Evolutionary conservation across 2,113 vertebrate species (phyloP), one percentile per base, ranked within the genome.

Genomic region (Synodontis membranacea): DNA sequence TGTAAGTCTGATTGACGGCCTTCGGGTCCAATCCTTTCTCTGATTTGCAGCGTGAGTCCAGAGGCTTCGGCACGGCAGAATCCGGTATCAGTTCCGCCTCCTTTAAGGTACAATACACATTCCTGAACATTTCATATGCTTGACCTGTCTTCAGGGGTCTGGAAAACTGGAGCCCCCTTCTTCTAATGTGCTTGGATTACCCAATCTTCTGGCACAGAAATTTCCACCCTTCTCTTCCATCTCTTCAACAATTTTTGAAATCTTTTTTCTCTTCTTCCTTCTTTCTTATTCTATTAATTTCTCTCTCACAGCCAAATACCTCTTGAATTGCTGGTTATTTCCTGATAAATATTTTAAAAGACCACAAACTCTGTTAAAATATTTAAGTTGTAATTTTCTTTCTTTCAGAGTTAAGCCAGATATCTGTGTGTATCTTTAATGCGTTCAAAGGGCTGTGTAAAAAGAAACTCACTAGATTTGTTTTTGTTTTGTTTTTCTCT

Each of bases 21-120:
- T 82, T 80, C 58, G 82, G 93, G 90, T 92, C 76, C 54, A 84
- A 64, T 89, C 60, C 90, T 90, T 48, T 82, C 72, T 84, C 72
- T 95, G 94, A 96, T 93, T 96, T 95, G 90, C 95, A 96, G 95
- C 95, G 95, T 93, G 94, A 95, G 91, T 93, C 92, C 92, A 95
- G 94, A 85, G 92, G 93, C 94, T 96, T 95, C 92, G 94, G 95
- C 93, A 94, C 94, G 91, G 93, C 94, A 96, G 95, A 96, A 95
- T 96, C 94, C 94, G 94, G 94, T 95, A 96, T 96, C 95, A 96
- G 95, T 94, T 95, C 95, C 92, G 95, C 95, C 91, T 96, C 95
- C 89, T 96, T 96, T 94, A 96, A 96, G 95, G 95, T 96, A 96
- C 94, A 94, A 93, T 92, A 91, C 92, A 87, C 88, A 62, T 58